These are phyloP conservation scores for Leuctra nigra DNA, from an alignment of 2,888 invertebrate species.

Conservation along the genomic window DNA sequence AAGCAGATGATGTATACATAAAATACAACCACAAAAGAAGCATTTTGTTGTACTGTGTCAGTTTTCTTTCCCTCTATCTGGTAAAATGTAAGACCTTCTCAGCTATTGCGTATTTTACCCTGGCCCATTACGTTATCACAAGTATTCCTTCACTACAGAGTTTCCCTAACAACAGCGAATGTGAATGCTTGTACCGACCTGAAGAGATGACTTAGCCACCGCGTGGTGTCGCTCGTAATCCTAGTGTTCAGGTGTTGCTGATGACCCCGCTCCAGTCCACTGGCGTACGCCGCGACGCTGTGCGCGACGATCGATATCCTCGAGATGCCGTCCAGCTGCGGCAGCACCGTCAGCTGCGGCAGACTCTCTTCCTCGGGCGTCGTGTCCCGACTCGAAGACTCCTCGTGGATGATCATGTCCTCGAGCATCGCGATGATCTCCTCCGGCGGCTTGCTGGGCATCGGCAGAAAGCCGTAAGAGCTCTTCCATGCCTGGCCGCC, in stretches of 20 bases:
- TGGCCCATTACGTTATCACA: too few relatives aligned
- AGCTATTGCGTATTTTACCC: too few relatives aligned
- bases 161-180: too few relatives aligned
- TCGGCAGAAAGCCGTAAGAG: conserved; percentile 29
- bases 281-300: conserved; percentile 78
- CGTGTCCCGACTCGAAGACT: conserved; percentile 29
- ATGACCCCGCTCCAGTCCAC: conserved; percentile 72
- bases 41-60: too few relatives aligned
- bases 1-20: too few relatives aligned
- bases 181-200: not conserved
- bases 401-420: conserved; percentile 40
- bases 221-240: conserved; percentile 37
- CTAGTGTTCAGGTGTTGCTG: conserved; percentile 56
- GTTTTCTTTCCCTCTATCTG: too few relatives aligned
- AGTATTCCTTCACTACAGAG: too few relatives aligned
- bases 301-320: conserved; percentile 73
- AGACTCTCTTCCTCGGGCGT: conserved; percentile 24
- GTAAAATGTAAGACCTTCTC: too few relatives aligned
- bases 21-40: too few relatives aligned
- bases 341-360: conserved; percentile 35
- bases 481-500: conserved; percentile 28
- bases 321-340: conserved; percentile 41
- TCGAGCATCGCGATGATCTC: conserved; percentile 55
- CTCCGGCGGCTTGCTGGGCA: conserved; percentile 39
- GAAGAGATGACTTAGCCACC: conserved; percentile 61